Conservation (phyloP, 2,113 vertebrate genomes). For the Mesembrinibis cayennensis region DNA sequence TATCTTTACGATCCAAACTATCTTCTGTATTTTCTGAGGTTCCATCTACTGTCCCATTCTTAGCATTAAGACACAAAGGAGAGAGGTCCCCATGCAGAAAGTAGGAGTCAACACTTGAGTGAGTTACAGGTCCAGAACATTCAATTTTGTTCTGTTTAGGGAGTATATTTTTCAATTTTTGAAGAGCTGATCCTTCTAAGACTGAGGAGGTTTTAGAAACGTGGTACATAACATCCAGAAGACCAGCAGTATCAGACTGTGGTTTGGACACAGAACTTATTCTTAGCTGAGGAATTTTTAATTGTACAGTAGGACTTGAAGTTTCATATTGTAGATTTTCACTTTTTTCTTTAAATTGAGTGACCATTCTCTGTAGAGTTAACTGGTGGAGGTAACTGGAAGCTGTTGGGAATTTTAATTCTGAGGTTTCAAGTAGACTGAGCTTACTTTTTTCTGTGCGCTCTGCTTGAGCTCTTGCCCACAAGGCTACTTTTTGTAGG, state of each 20-base stretch:
- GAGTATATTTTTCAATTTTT: conserved; percentile 91
- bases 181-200: conserved; percentile 85
- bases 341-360: conserved; percentile 86
- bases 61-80: conserved; percentile 90
- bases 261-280: conserved; percentile 83
- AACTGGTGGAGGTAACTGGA: conserved; percentile 94
- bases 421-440: conserved; percentile 85
- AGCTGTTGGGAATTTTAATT: conserved; percentile 89
- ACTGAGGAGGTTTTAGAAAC: conserved; percentile 86
- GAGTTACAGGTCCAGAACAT: conserved; percentile 84
- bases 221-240: conserved; percentile 89
- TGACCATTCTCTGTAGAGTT: conserved; percentile 91
- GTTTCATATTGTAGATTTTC: conserved; percentile 81
- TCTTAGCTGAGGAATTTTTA: conserved; percentile 93
- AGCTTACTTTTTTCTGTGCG: conserved; percentile 85
- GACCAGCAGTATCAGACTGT: conserved; percentile 84
- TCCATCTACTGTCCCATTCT: conserved; percentile 88
- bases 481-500: conserved; percentile 94
- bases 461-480: conserved; percentile 91
- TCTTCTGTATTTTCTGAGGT: conserved; percentile 86
- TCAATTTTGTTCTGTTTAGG: conserved; percentile 89
- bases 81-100: conserved; percentile 89
- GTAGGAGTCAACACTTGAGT: conserved; percentile 86
- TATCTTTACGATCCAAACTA: conserved; percentile 87
- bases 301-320: conserved; percentile 82